Evolutionary conservation across 2,888 invertebrate species (phyloP).

Genomic region (Papilio protenor): DNA sequence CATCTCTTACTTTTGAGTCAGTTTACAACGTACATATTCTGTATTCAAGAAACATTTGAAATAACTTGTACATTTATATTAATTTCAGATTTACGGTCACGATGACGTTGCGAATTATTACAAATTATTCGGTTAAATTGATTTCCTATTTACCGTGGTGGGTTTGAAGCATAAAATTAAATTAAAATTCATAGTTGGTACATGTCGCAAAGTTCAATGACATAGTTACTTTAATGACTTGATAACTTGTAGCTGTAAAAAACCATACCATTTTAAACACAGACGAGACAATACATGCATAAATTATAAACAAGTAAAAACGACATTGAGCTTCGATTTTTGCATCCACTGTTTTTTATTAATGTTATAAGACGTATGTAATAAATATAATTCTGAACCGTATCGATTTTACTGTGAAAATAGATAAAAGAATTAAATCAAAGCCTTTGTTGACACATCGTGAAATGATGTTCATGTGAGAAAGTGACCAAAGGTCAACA

Average conservation of each 20-base stretch:
- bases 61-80: background rate
- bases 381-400: background rate
- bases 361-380: too few relatives aligned
- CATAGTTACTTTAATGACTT: constrained; percentile 7
- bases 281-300: background rate
- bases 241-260: background rate
- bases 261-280: constrained; percentile 6
- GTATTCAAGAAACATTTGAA: background rate
- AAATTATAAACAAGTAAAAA: background rate
- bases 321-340: background rate
- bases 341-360: background rate
- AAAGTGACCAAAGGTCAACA: too few relatives aligned
- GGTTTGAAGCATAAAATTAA: background rate
- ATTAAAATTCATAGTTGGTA: background rate
- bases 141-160: background rate
- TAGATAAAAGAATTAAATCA: too few relatives aligned
- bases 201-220: constrained; percentile 7
- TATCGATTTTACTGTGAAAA: too few relatives aligned
- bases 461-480: too few relatives aligned
- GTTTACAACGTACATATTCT: background rate
- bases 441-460: background rate
- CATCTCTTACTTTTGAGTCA: background rate
- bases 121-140: constrained; percentile 8
- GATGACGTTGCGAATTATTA: background rate
- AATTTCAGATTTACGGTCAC: background rate